Evolutionary conservation across 2,113 vertebrate species (phyloP), one percentile per base, ranked within the genome.

Genomic region (Condylura cristata): DNA sequence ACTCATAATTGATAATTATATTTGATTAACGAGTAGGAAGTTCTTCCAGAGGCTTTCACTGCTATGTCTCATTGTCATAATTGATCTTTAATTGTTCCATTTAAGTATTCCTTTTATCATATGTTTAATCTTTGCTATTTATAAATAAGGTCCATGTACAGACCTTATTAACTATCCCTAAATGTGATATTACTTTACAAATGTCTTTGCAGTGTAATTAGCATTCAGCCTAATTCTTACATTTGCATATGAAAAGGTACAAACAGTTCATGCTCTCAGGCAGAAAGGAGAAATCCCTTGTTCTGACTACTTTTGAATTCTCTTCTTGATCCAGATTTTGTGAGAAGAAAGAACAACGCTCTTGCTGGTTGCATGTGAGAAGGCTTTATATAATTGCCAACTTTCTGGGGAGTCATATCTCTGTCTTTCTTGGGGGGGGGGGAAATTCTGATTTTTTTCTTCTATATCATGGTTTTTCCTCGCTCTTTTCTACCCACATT

Each of bases 1-100:
- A 41, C 63, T 95, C 74, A 93, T 94, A 97, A 97, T 97, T 97
- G 96, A 97, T 96, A 90, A 97, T 96, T 96, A 97, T 97, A 68
- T 94, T 96, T 97, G 96, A 97, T 97, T 97, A 96, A 97, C 0
- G 14, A 94, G 93, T 85, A 97, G 93, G 90, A 97, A 96, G 66
- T 90, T 94, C 88, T 94, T 96, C 76, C 78, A 90, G 90, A 94
- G 53, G 68, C 63, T 94, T 96, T 94, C 41, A 56, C 30, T 10
- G 63, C 81, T 82, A 0, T 85, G 82, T 85, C 63, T 56, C 51
- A 92, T 94, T 92, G 95, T 93, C 41, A 78, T 97, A 96, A 96
- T 92, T 97, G 96, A 96, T 97, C 82, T 97, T 86, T 96, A 97
- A 96, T 97, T 93, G 72, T 86, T 91, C 70, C 90, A 80, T 76